Evolutionary conservation across 2,888 invertebrate genomes (phyloP), one percentile per base, ranked within the genome.

Genomic region (Caenorhabditis macrosperma): DNA sequence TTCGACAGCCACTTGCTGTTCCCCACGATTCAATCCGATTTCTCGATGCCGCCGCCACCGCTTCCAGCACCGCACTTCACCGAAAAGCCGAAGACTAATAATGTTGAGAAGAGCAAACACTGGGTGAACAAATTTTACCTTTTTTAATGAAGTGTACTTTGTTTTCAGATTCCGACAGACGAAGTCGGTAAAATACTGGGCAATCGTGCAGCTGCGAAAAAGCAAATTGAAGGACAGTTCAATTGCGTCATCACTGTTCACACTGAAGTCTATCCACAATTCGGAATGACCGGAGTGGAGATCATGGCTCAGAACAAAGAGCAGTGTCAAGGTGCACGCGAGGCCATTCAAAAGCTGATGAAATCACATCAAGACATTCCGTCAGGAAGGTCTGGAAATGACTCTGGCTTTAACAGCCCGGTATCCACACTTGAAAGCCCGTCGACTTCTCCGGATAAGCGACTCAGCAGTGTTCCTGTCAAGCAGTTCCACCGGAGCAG

Each of bases 231-330:
- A 30, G 50, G 28, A 1, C 67, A 76, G 20, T 66, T 63, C 64
- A 64, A 80, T 10, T 76, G 76, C 24, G 64, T 75, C 17, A 75
- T 79, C 28, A 74, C 68, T 2, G 78, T 79, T 17, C 67, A 69
- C 63, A 68, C 72, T 1, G 78, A 67, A 24, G 57, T 35, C 9
- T 38, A 30, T 5, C 74, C 72, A 0, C 69, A 64, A 12, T 80
- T 80, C 17, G 75, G 76, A 24, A 71, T 76, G 76, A 76, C 63
- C 10, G 22, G 66, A 5, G 75, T 80, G 0, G 80, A 80, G 24
- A 74, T 80, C 2, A 41, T 76, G 41, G 76, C 71, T 15, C 66
- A 76, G 26, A 76, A 52, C 57, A 50, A 71, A 33, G 71, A 69
- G 0, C 54, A 63, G 20, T 71, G 76, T 22, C 61, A 41, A 20